phyloP scores from a whole-genome alignment of 2,797 vertebrate species.

The Sparidentex hasta region DNA sequence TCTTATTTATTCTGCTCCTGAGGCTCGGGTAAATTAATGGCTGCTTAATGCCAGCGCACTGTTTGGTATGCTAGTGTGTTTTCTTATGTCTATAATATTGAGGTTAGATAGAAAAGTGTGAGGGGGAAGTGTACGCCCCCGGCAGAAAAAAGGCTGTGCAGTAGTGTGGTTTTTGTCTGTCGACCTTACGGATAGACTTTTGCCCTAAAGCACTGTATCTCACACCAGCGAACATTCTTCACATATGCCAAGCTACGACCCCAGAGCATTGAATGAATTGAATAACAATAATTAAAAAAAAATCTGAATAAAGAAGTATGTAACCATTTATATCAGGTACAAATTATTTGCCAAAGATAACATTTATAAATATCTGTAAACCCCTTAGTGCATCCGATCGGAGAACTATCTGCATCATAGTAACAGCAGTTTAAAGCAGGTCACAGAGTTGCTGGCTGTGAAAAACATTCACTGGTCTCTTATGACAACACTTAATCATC shows the following conservation, averaged over 20 bases:
- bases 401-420: neutral
- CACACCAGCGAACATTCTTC: neutral
- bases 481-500: slow-evolving; percentile 5
- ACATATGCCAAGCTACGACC: neutral
- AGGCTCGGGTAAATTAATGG: slow-evolving; percentile 69
- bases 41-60: slow-evolving; percentile 53
- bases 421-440: neutral
- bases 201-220: neutral
- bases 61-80: slow-evolving; percentile 49
- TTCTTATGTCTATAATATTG: slow-evolving; percentile 38
- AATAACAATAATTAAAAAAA: neutral
- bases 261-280: neutral
- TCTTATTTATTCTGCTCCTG: slow-evolving; percentile 72
- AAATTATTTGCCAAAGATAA: neutral
- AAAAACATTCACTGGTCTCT: neutral
- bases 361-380: neutral
- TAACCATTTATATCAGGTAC: neutral
- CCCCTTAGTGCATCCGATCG: neutral
- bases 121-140: neutral
- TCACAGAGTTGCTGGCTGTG: neutral
- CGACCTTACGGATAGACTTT: neutral
- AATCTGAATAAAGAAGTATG: neutral
- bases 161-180: neutral
- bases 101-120: slow-evolving; percentile 8
- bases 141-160: slow-evolving; percentile 6